Evolutionary conservation across 2,888 invertebrate genomes (phyloP).

Genomic region (Amphiduros pacificus): DNA sequence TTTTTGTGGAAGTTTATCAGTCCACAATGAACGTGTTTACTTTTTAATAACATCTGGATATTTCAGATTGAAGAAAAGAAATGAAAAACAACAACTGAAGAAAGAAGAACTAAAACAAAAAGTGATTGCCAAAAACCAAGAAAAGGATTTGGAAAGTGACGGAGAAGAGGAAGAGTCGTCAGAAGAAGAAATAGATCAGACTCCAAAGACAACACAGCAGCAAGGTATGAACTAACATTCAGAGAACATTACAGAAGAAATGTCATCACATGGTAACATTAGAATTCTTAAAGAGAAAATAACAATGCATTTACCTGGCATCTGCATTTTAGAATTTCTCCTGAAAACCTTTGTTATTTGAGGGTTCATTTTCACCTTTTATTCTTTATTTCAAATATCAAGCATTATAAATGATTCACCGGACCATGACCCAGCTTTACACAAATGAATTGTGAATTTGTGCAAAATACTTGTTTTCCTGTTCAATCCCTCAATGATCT

Average conservation of each 20-base stretch:
- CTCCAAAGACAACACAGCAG: background rate
- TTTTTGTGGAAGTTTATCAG: background rate
- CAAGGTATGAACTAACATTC: background rate
- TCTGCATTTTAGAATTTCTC: too few species aligned
- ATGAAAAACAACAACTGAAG: slow-evolving; percentile 24
- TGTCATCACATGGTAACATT: too few species aligned
- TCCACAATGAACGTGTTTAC: background rate
- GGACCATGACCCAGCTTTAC: too few species aligned
- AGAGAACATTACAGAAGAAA: background rate
- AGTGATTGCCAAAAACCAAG: slow-evolving; percentile 1
- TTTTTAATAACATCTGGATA: background rate
- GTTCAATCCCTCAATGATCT: too few species aligned
- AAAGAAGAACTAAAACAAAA: slow-evolving; percentile 7
- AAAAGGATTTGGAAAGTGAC: slow-evolving; percentile 16
- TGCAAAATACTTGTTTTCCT: too few species aligned
- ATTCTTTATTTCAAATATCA: too few species aligned
- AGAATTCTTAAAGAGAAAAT: too few species aligned
- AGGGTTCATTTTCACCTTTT: too few species aligned
- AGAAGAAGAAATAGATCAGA: background rate
- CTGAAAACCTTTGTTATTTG: too few species aligned
- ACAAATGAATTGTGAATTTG: too few species aligned
- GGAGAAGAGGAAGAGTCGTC: background rate
- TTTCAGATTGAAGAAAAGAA: slow-evolving; percentile 23
- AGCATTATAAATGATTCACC: too few species aligned
- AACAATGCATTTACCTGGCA: too few species aligned